phyloP scores from a whole-genome alignment of 2,888 invertebrate genomes.

The Bhutanitis thaidina region DNA sequence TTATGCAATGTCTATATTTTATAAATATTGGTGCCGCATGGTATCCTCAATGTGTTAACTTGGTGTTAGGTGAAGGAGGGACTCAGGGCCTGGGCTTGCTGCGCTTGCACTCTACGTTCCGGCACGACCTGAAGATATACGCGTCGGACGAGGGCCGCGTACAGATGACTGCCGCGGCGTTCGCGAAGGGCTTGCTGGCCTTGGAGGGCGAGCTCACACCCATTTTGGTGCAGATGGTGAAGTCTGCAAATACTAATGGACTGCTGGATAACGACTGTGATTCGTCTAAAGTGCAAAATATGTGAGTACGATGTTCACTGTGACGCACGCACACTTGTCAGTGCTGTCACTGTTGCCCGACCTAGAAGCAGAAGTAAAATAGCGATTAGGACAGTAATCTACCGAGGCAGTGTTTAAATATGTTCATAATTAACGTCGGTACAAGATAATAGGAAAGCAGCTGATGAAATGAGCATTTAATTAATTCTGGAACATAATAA shows the following conservation, averaged over 20 bases:
- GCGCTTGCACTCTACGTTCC: constrained; percentile 96
- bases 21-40: too few species aligned
- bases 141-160: constrained; percentile 99
- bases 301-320: constrained; percentile 79
- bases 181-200: constrained; percentile 98
- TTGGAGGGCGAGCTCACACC: constrained; percentile 99
- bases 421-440: too few species aligned
- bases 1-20: too few species aligned
- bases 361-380: too few species aligned
- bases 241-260: constrained; percentile 99
- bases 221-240: constrained; percentile 99
- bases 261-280: constrained; percentile 98
- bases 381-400: too few species aligned
- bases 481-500: too few species aligned
- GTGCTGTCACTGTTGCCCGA: too few species aligned
- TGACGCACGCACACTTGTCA: constrained; percentile 86
- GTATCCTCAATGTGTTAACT: too few species aligned
- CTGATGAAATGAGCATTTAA: too few species aligned
- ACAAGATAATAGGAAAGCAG: too few species aligned
- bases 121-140: constrained; percentile 99
- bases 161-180: constrained; percentile 99
- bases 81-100: constrained; percentile 97
- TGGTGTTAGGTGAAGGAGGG: constrained; percentile 87
- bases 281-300: constrained; percentile 95
- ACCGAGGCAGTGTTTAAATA: too few species aligned